A percentile compares a stretch with the other conserved stretches of the same genome.
Conservation (phyloP, 2,888 invertebrate genomes). For the Agrotis clavis region DNA sequence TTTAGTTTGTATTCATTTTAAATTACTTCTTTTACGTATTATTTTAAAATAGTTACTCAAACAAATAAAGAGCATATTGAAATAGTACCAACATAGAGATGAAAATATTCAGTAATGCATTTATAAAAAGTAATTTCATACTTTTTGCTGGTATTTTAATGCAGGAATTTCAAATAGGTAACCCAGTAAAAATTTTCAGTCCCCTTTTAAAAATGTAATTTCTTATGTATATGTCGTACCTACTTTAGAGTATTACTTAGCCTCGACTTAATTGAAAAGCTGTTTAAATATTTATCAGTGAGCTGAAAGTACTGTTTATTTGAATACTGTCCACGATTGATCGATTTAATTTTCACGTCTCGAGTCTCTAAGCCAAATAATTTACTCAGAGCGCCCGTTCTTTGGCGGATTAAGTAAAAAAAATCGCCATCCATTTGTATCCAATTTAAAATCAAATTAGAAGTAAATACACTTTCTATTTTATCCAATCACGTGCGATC, state of each 20-base stretch:
- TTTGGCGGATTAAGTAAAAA: slow-evolving; percentile 78
- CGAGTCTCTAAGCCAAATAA: slow-evolving; percentile 79
- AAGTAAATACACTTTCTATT: slow-evolving; percentile 88
- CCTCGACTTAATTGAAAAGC: slow-evolving; percentile 54
- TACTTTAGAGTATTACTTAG: slow-evolving; percentile 52
- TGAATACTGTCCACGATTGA: slow-evolving; percentile 71
- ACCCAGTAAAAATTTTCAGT: slow-evolving; percentile 18
- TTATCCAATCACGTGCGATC: slow-evolving; percentile 86
- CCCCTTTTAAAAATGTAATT: slow-evolving; percentile 27
- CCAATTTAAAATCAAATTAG: slow-evolving; percentile 90
- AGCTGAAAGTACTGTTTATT: slow-evolving; percentile 57
- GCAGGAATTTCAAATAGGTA: slow-evolving; percentile 2
- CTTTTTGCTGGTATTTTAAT: slow-evolving; percentile 3
- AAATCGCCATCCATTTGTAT: slow-evolving; percentile 86
- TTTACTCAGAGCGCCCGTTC: slow-evolving; percentile 74
- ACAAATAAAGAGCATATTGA: not conserved
- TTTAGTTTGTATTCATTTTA: too few species aligned
- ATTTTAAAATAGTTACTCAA: too few species aligned
- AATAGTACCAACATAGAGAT: not conserved
- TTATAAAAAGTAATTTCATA: not conserved
- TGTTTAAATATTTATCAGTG: slow-evolving; percentile 62
- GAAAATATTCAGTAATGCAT: not conserved
- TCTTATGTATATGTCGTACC: slow-evolving; percentile 29
- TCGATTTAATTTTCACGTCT: slow-evolving; percentile 80
- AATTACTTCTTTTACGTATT: too few species aligned